Evolutionary conservation across 30 jellyfish, hydroid and myxozoan species (phyloP), one percentile per base, ranked within the genome.

Genomic region (Hydractinia echinata): DNA sequence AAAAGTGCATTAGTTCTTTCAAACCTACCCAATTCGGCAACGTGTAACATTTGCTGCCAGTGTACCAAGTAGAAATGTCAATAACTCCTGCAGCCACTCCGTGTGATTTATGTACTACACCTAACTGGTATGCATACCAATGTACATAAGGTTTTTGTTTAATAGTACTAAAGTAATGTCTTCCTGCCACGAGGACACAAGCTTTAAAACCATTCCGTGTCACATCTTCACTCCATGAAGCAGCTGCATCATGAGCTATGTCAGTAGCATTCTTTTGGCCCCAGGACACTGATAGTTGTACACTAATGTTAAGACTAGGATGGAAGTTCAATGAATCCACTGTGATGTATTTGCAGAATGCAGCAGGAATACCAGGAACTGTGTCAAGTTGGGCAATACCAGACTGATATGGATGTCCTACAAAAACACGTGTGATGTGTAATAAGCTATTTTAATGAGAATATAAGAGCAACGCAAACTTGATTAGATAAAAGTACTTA

Each of bases 201-300:
- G 61, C 81, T 5, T 71, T 71, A 50, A 71, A 71, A 19, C 81
- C 81, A 71, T 10, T 19, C 11, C 39, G 30, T 6, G 81, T 71
- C 7, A 71, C 81, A 71, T 71, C 81, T 71, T 71, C 81, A 71
- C 81, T 71, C 81, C 81, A 71, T 71, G 81, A 15, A 19, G 81
- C 81, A 30, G 81, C 39, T 9, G 81, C 81, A 19, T 71, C 81
- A 20, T 71, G 55, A 9, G 8, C 0, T 6, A 20, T 8, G 19
- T 67, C 14, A 7, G 81, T 5, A 7, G 13, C n/a, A 6, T 8
- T 9, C 18, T 11, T 19, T n/a, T 6, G 51, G 2, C 44, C 44
- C 61, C 55, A 71, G 81, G 9, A 8, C 15, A 50, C 10, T n/a
- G 81, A 19, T 19, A 71, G 9, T 58, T 19, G 61, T 48, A 71